Percentiles rank a stretch among this genome's conserved stretches.
Conservation (phyloP, 2,888 invertebrate genomes). For the Dorcus hopei region DNA sequence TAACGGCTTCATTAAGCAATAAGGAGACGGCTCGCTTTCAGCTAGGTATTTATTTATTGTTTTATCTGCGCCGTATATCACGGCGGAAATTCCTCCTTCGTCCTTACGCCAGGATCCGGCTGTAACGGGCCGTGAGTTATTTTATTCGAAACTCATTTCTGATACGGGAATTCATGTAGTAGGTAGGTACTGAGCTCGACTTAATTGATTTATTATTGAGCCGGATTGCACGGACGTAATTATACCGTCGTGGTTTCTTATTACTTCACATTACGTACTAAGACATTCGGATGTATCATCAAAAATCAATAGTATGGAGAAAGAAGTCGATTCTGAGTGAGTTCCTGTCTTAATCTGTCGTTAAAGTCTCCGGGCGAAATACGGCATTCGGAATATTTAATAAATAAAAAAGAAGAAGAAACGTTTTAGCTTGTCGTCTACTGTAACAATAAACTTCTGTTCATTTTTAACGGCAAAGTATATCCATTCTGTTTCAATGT, state of each 20-base stretch:
- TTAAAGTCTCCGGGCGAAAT: too few relatives aligned
- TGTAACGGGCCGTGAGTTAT: neutral
- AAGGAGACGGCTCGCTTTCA: constrained; percentile 14
- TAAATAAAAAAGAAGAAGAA: too few relatives aligned
- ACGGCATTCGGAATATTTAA: too few relatives aligned
- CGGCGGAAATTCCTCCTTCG: neutral
- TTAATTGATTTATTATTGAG: constrained; percentile 19
- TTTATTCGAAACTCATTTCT: neutral
- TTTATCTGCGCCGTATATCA: constrained; percentile 15
- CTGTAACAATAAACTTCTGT: too few relatives aligned
- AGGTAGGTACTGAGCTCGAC: constrained; percentile 11
- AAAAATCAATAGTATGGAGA: too few relatives aligned
- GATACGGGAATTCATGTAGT: constrained; percentile 9
- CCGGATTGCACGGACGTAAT: constrained; percentile 14
- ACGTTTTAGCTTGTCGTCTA: too few relatives aligned
- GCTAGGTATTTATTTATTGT: constrained; percentile 16
- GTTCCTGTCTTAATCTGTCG: too few relatives aligned
- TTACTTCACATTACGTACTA: constrained; percentile 3
- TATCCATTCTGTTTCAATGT: too few relatives aligned
- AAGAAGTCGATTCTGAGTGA: too few relatives aligned
- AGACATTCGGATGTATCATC: neutral
- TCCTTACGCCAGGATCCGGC: neutral
- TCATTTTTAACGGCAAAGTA: too few relatives aligned
- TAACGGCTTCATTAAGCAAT: constrained; percentile 17
- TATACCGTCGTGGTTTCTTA: constrained; percentile 18